Percentiles rank a stretch among this genome's conserved stretches.
Evolutionary conservation across 2,113 vertebrate genomes (phyloP).

Genomic region (Beaufortia kweichowensis): DNA sequence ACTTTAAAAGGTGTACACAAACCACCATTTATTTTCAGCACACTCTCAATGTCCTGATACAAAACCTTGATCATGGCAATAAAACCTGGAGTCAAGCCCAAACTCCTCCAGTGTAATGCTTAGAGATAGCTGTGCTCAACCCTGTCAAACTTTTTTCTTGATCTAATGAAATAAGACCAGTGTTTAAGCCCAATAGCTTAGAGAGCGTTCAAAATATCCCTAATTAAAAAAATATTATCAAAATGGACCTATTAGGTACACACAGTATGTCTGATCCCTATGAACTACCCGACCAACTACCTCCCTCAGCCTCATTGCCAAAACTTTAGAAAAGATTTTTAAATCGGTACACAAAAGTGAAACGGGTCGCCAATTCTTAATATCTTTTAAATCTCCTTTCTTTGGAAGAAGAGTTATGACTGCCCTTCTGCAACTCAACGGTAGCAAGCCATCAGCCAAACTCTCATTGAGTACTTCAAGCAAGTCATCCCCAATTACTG

Average conservation of each 20-base stretch:
- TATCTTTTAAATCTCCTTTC: too few species aligned
- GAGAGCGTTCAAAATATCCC: conserved; percentile 1
- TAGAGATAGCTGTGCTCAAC: conserved; percentile 1
- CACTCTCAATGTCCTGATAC: conserved; percentile 10
- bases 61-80: not conserved
- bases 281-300: conserved; percentile 10
- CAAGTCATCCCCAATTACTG: too few species aligned
- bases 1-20: conserved; percentile 28
- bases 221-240: conserved; percentile 8
- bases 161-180: not conserved
- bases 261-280: not conserved
- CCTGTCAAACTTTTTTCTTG: not conserved
- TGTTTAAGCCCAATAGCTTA: not conserved
- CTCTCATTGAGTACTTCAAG: too few species aligned
- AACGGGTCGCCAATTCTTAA: not conserved
- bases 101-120: not conserved
- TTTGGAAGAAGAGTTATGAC: too few species aligned
- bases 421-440: too few species aligned
- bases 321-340: not conserved
- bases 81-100: not conserved
- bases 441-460: too few species aligned
- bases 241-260: not conserved
- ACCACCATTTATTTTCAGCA: conserved; percentile 34
- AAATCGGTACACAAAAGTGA: conserved; percentile 13
- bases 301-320: conserved; percentile 16